Conservation (phyloP, 2,888 invertebrate species). For the Heliconius hortense region DNA sequence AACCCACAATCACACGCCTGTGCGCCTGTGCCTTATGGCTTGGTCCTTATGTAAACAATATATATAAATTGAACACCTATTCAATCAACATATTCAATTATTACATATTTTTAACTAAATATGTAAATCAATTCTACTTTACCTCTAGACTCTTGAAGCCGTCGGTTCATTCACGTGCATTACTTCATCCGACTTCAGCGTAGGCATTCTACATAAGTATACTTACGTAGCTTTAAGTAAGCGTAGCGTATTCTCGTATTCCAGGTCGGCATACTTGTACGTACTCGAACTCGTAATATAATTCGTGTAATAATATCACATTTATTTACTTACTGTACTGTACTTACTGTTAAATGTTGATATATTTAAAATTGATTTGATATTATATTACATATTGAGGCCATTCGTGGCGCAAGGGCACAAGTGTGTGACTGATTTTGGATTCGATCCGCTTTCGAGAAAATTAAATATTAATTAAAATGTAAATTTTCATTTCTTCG, state of each 20-base stretch:
- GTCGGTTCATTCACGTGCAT: conserved; percentile 22
- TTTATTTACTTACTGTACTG: neutral
- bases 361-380: no score
- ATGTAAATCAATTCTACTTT: conserved; percentile 7
- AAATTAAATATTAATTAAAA: no score
- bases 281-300: conserved; percentile 1
- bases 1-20: no score
- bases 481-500: no score
- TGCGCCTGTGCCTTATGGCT: no score
- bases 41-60: neutral
- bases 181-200: conserved; percentile 17
- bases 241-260: conserved; percentile 5
- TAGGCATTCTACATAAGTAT: conserved; percentile 8
- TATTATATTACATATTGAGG: no score
- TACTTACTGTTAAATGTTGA: no score
- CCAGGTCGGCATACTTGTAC: conserved; percentile 8
- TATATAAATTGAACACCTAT: neutral
- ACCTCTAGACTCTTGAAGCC: conserved; percentile 8
- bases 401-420: no score
- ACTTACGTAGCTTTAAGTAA: neutral
- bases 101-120: neutral
- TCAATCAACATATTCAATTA: neutral
- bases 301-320: neutral
- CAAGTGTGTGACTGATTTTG: no score
- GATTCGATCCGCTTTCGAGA: no score